Conservation (phyloP, 2,888 invertebrate species). For the Phengaris arion region DNA sequence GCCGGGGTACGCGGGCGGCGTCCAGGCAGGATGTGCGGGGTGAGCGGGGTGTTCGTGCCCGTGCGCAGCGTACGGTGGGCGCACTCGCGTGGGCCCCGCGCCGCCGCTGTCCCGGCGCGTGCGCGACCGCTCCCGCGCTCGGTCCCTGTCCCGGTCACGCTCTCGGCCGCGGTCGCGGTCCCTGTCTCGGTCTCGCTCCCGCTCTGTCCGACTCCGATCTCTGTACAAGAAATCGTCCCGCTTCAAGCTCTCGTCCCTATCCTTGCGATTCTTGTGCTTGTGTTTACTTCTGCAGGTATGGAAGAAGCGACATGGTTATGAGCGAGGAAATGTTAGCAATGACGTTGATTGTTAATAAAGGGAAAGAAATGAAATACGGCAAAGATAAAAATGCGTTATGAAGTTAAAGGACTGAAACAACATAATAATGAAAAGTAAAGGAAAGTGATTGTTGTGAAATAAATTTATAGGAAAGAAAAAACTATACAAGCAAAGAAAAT, state of each 20-base stretch:
- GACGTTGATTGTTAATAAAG: constrained; percentile 24
- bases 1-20: constrained; percentile 69
- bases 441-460: constrained; percentile 26
- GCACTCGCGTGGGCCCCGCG: constrained; percentile 52
- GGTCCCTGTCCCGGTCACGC: constrained; percentile 78
- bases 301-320: constrained; percentile 71
- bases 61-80: constrained; percentile 51
- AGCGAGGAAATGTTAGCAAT: constrained; percentile 53
- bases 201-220: constrained; percentile 70
- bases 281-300: constrained; percentile 75
- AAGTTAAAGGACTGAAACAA: constrained; percentile 27
- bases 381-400: not conserved
- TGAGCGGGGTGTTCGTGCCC: constrained; percentile 46
- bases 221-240: constrained; percentile 76
- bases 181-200: constrained; percentile 80
- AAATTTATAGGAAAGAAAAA: constrained; percentile 29
- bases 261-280: constrained; percentile 74
- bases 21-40: constrained; percentile 50
- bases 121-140: constrained; percentile 78
- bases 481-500: constrained; percentile 23
- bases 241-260: constrained; percentile 72
- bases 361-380: not conserved
- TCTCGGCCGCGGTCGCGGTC: constrained; percentile 80
- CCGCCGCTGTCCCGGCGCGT: constrained; percentile 63
- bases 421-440: constrained; percentile 37